These are phyloP conservation scores for Morpho achilles DNA, from an alignment of 2,888 invertebrate genomes.

Conservation along the genomic window DNA sequence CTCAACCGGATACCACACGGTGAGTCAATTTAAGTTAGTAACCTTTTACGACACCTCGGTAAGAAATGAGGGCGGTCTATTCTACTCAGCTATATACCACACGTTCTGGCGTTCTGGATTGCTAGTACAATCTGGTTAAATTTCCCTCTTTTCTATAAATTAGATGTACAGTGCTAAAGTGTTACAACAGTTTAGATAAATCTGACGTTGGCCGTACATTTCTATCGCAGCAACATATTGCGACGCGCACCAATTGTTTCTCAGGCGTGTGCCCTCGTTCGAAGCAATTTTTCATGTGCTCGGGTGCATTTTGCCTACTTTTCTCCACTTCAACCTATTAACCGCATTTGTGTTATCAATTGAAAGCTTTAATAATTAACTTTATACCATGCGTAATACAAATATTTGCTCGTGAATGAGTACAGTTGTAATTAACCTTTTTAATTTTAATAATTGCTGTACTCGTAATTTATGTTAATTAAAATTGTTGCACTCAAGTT, in stretches of 20 bases:
- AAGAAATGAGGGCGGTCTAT: no score
- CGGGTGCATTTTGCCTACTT: slow-evolving; percentile 24
- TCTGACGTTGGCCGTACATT: slow-evolving; percentile 6
- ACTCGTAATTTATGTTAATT: no score
- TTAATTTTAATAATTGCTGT: not conserved
- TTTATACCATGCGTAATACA: not conserved
- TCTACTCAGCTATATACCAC: no score
- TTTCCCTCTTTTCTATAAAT: not conserved
- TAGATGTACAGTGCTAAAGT: no score
- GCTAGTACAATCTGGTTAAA: not conserved
- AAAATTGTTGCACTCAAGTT: no score
- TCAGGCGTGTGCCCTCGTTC: slow-evolving; percentile 25
- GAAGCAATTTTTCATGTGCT: slow-evolving; percentile 25
- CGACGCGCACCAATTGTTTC: slow-evolving; percentile 25
- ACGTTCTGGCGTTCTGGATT: no score
- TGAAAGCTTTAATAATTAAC: slow-evolving; percentile 2
- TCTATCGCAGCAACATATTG: slow-evolving; percentile 20
- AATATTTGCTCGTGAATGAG: no score
- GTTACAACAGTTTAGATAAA: not conserved
- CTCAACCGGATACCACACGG: no score
- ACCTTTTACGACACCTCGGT: no score
- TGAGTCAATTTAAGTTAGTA: no score
- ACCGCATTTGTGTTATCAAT: slow-evolving; percentile 13
- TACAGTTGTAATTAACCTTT: not conserved
- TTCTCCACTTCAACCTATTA: slow-evolving; percentile 16